Evolutionary conservation across 2,888 invertebrate genomes (phyloP).

Genomic region (Standfussiana lucernea): DNA sequence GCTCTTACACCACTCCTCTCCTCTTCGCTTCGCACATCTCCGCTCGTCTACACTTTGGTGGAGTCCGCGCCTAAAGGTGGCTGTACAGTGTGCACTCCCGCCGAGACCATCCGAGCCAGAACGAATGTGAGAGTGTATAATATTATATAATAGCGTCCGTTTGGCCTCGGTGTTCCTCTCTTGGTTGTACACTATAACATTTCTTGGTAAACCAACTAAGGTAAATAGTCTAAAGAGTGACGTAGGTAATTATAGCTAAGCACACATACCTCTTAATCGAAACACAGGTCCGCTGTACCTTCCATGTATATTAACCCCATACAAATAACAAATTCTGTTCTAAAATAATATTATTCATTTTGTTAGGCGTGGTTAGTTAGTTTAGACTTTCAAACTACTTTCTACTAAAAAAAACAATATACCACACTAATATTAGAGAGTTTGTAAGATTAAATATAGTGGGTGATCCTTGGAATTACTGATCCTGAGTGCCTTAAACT

Average conservation of each 20-base stretch:
- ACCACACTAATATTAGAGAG: neutral
- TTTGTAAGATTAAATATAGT: neutral
- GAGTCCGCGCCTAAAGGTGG: no score
- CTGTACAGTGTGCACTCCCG: no score
- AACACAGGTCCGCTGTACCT: neutral
- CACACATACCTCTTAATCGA: neutral
- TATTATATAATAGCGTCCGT: no score
- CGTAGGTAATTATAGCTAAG: neutral
- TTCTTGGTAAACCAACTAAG: neutral
- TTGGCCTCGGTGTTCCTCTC: no score
- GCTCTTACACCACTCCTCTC: no score
- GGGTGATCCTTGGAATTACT: neutral
- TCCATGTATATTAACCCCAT: neutral
- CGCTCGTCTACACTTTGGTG: no score
- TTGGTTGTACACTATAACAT: neutral
- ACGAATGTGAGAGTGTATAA: neutral
- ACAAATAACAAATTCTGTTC: no score
- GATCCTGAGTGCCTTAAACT: no score
- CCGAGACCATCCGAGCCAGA: neutral
- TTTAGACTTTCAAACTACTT: no score
- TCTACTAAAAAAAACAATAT: no score
- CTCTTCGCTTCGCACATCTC: no score
- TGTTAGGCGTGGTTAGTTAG: neutral
- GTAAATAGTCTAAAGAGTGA: neutral
- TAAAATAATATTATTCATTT: conserved; percentile 2